Percentiles rank a stretch among this genome's conserved stretches.
These are phyloP conservation scores for Falcaria lacertinaria DNA, from an alignment of 2,888 invertebrate genomes.

Conservation along the genomic window DNA sequence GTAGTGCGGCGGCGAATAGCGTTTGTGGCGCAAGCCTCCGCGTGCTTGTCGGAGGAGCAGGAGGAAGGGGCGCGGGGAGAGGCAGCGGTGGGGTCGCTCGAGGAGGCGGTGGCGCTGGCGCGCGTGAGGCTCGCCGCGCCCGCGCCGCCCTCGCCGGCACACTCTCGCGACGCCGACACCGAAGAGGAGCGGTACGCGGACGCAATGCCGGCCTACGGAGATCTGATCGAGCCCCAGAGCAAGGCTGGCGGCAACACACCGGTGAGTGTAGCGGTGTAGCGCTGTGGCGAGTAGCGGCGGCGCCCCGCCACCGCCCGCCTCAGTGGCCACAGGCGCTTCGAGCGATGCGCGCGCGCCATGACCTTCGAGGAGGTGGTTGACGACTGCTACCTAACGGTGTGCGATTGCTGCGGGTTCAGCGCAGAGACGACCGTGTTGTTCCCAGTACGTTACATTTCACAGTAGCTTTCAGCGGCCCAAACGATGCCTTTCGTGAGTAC, in stretches of 20 bases:
- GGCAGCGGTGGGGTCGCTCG: slow-evolving; percentile 70
- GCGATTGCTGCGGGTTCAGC: slow-evolving; percentile 79
- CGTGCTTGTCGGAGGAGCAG: slow-evolving; percentile 74
- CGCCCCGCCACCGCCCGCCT: slow-evolving; percentile 16
- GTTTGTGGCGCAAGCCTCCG: slow-evolving; percentile 76
- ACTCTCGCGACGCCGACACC: slow-evolving; percentile 61
- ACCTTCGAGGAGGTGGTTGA: slow-evolving; percentile 73
- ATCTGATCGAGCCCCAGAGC: slow-evolving; percentile 69
- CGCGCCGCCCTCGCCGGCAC: slow-evolving; percentile 56
- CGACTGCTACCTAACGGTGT: slow-evolving; percentile 72
- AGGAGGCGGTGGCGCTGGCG: slow-evolving; percentile 73
- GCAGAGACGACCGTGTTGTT: slow-evolving; percentile 69
- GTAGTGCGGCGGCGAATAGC: slow-evolving; percentile 71
- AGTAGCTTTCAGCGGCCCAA: slow-evolving; percentile 64
- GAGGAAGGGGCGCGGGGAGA: slow-evolving; percentile 59
- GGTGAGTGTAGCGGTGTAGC: slow-evolving; percentile 49
- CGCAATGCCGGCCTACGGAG: slow-evolving; percentile 76
- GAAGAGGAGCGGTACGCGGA: slow-evolving; percentile 70
- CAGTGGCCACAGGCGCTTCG: slow-evolving; percentile 58
- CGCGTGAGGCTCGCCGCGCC: slow-evolving; percentile 66
- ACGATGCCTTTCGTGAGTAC: slow-evolving; percentile 75
- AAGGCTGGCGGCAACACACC: slow-evolving; percentile 46
- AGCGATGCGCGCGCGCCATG: slow-evolving; percentile 76
- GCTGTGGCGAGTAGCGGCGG: slow-evolving; percentile 15
- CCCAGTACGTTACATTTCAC: slow-evolving; percentile 75